Percentiles rank a stretch among this genome's conserved stretches.
These are phyloP conservation scores for Stercorarius parasiticus DNA, from an alignment of 2,113 vertebrate species.

Conservation along the genomic window DNA sequence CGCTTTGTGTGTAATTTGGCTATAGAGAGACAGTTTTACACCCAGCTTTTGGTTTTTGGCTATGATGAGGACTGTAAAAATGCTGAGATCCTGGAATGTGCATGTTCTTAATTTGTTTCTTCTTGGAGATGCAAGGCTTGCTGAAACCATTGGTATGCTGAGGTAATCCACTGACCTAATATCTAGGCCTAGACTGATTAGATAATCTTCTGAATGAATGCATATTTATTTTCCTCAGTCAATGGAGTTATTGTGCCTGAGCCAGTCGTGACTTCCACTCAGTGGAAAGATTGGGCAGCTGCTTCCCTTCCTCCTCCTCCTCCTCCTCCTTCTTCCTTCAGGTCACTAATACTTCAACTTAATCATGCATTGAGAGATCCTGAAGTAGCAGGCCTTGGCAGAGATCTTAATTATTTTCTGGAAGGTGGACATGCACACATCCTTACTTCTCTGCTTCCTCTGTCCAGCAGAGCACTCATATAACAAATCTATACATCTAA, in stretches of 20 bases:
- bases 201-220: constrained; percentile 45
- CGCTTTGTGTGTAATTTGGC: constrained; percentile 22
- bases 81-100: constrained; percentile 1
- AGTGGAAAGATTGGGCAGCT: neutral
- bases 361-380: neutral
- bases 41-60: constrained; percentile 18
- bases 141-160: neutral
- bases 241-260: constrained; percentile 3
- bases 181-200: constrained; percentile 30
- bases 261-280: neutral
- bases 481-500: neutral
- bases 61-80: constrained; percentile 4
- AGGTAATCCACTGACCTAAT: constrained; percentile 30
- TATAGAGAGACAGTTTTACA: constrained; percentile 23
- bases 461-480: neutral
- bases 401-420: constrained; percentile 1
- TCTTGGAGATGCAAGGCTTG: neutral
- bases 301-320: neutral
- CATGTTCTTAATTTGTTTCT: neutral
- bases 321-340: neutral
- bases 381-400: neutral
- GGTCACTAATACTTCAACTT: neutral
- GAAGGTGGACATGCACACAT: neutral
- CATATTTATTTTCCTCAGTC: constrained; percentile 29
- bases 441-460: neutral